Evolutionary conservation across 2,113 vertebrate species (phyloP).

Genomic region (Semicossyphus pulcher): DNA sequence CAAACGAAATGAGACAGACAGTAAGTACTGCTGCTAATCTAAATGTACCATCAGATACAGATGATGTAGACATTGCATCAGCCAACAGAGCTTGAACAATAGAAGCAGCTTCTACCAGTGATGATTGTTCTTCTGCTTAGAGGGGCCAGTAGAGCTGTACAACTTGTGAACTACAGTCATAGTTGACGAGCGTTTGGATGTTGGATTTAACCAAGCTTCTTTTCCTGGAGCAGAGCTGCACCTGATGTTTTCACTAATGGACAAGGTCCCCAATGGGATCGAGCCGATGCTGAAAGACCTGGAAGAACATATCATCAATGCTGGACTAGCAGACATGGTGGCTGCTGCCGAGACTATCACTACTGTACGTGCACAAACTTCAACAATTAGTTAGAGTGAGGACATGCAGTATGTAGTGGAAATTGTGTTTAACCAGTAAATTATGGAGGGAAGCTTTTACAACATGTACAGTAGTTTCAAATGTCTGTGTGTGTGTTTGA

Average conservation of each 20-base stretch:
- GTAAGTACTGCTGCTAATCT: conserved; percentile 86
- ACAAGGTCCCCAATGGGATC: conserved; percentile 98
- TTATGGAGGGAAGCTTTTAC: not conserved
- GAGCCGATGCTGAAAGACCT: conserved; percentile 99
- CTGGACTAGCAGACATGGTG: conserved; percentile 98
- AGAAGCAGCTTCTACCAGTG: not conserved
- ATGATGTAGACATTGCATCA: not conserved
- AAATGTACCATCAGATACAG: too few species aligned
- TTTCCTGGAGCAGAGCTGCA: conserved; percentile 88
- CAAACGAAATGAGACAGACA: conserved; percentile 99
- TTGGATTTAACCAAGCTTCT: not conserved
- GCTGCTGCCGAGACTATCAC: conserved; percentile 98
- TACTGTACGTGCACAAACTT: conserved; percentile 87
- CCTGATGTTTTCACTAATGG: conserved; percentile 99
- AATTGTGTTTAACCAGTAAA: too few species aligned
- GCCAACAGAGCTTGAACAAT: not conserved
- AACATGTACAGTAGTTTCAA: not conserved
- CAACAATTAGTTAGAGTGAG: not conserved
- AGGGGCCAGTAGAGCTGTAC: not conserved
- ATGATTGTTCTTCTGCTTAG: not conserved
- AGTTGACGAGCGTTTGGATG: not conserved
- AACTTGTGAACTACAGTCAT: not conserved
- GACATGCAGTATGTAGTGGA: not conserved
- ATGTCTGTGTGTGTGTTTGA: conserved; percentile 10
- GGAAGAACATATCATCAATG: conserved; percentile 98